Conservation (phyloP, 2,888 invertebrate genomes). For the Sceliomorpha sp. region DNA sequence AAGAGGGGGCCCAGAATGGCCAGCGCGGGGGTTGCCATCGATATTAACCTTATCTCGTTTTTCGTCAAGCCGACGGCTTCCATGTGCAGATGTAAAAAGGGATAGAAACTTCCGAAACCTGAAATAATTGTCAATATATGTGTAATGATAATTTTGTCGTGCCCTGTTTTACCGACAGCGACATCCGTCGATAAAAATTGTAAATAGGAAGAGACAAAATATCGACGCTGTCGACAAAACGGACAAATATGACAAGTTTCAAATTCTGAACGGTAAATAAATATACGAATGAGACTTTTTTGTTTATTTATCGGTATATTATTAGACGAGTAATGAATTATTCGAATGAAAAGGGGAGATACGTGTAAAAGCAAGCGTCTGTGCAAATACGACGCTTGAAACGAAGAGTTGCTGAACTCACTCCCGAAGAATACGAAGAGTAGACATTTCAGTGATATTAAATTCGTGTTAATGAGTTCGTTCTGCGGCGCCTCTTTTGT, state of each 20-base stretch:
- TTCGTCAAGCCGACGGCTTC: conserved; percentile 86
- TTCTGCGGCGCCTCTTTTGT: conserved; percentile 69
- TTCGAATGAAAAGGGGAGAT: not conserved
- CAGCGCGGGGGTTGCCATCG: conserved; percentile 85
- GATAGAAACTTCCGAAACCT: conserved; percentile 91
- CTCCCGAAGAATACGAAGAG: conserved; percentile 91
- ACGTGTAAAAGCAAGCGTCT: not conserved
- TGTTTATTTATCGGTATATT: no score
- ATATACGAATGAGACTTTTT: no score
- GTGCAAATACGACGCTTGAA: conserved; percentile 8
- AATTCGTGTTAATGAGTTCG: conserved; percentile 85
- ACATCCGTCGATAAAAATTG: no score
- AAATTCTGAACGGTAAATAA: no score
- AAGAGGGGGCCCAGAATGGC: conserved; percentile 90
- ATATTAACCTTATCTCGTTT: conserved; percentile 88
- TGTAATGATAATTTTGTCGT: no score
- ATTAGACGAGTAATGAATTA: no score
- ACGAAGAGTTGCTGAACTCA: conserved; percentile 74
- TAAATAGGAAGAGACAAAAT: no score
- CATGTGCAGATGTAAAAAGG: conserved; percentile 91
- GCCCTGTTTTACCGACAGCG: no score
- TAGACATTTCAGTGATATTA: conserved; percentile 89
- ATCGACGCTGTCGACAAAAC: no score
- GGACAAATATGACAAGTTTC: no score
- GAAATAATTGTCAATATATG: no score